A percentile compares a stretch with the other conserved stretches of the same genome.
These are phyloP conservation scores for Percopsis omiscomaycus DNA, from an alignment of 2,797 vertebrate species.

Conservation along the genomic window DNA sequence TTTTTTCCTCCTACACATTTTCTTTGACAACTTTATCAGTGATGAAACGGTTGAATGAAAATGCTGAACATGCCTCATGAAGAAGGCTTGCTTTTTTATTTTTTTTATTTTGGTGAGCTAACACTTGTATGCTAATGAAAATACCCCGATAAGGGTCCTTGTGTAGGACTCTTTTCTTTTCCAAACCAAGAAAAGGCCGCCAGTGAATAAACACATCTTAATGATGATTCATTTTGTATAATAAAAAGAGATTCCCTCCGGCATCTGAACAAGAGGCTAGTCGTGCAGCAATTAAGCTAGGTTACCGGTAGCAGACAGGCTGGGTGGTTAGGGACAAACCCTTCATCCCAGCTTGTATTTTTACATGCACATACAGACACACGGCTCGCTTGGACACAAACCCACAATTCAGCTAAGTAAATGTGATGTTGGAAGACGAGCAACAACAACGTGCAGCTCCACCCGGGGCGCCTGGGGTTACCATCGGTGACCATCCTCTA, in stretches of 20 bases:
- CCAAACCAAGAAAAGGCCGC: conserved; percentile 47
- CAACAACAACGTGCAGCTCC: conserved; percentile 62
- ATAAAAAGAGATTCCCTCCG: conserved; percentile 72
- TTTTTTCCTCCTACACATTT: conserved; percentile 37
- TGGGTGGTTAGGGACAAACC: conserved; percentile 26
- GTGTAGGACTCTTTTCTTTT: conserved; percentile 26
- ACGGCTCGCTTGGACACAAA: conserved; percentile 11
- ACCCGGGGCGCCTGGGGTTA: conserved; percentile 70
- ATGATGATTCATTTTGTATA: conserved; percentile 76
- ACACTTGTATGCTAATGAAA: conserved; percentile 34
- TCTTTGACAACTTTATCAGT: conserved; percentile 40
- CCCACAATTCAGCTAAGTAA: conserved; percentile 56
- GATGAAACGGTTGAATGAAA: conserved; percentile 39
- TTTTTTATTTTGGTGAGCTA: conserved; percentile 13
- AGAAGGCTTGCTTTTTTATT: conserved; percentile 16
- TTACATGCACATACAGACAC: conserved; percentile 21
- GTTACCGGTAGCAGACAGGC: conserved; percentile 72
- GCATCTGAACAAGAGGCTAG: conserved; percentile 74
- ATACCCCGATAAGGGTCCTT: conserved; percentile 32
- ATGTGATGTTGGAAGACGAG: conserved; percentile 76
- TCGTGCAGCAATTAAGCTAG: conserved; percentile 77
- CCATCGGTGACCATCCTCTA: conserved; percentile 73
- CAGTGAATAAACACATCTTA: conserved; percentile 68
- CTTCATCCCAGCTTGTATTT: conserved; percentile 11
- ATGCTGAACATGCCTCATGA: conserved; percentile 20